phyloP scores from a whole-genome alignment of 2,888 invertebrate species.

The Deilephila elpenor region DNA sequence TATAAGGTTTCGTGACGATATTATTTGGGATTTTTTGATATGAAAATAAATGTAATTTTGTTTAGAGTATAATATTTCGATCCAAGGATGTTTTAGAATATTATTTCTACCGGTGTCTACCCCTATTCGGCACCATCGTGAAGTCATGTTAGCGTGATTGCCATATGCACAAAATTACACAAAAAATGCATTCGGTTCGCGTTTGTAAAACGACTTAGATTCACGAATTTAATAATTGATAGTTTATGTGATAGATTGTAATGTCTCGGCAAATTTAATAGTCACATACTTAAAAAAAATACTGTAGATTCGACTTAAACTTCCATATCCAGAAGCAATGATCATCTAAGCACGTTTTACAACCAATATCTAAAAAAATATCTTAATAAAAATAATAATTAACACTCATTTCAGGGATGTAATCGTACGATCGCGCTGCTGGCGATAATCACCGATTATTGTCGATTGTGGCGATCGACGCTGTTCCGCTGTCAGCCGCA shows the following conservation, averaged over 20 bases:
- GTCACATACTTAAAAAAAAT: too few relatives aligned
- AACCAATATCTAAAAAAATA: background rate
- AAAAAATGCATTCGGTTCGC: too few relatives aligned
- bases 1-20: background rate
- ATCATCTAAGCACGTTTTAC: background rate
- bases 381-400: conserved; percentile 9
- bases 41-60: background rate
- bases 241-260: too few relatives aligned
- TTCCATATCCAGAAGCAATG: background rate
- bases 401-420: background rate
- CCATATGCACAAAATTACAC: too few relatives aligned
- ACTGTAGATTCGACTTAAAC: background rate
- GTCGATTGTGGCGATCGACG: conserved; percentile 19
- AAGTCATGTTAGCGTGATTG: too few relatives aligned
- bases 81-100: background rate
- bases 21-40: background rate
- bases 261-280: too few relatives aligned
- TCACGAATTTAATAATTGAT: too few relatives aligned
- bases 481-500: conserved; percentile 46
- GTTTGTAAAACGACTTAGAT: too few relatives aligned
- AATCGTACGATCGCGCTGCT: conserved; percentile 16
- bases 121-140: too few relatives aligned
- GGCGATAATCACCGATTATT: conserved; percentile 23
- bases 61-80: conserved; percentile 11
- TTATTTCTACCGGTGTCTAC: background rate